phyloP scores from a whole-genome alignment of 2,888 invertebrate genomes.

The Drosophila formosana region DNA sequence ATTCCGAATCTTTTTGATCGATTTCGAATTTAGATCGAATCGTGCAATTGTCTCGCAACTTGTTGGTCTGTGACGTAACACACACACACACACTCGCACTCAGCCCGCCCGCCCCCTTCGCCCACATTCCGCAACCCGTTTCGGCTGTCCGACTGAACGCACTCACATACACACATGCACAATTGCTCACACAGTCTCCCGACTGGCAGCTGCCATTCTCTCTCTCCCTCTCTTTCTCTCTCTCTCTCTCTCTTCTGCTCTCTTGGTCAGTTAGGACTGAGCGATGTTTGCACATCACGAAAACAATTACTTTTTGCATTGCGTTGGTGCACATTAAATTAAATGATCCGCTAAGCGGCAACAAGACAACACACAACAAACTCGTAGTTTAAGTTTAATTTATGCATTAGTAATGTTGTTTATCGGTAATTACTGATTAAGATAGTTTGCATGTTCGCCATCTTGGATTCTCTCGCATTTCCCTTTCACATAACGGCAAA shows the following conservation, averaged over 20 bases:
- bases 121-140: constrained; percentile 1
- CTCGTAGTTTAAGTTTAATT: not conserved
- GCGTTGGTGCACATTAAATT: constrained; percentile 13
- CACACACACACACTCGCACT: constrained; percentile 10
- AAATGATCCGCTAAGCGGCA: not conserved
- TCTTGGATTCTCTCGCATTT: constrained; percentile 4
- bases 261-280: not conserved
- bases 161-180: constrained; percentile 31
- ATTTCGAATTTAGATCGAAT: constrained; percentile 51
- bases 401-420: not conserved
- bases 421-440: constrained; percentile 8
- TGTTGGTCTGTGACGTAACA: constrained; percentile 50
- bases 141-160: constrained; percentile 22
- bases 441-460: not conserved
- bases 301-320: constrained; percentile 18
- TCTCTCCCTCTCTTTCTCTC: constrained; percentile 3
- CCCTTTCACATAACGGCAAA: constrained; percentile 1
- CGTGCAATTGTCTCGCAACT: constrained; percentile 45
- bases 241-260: constrained; percentile 7
- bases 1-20: constrained; percentile 43
- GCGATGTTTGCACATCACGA: constrained; percentile 19
- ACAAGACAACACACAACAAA: not conserved
- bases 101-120: not conserved
- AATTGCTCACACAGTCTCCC: constrained; percentile 24
- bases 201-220: constrained; percentile 18